Evolutionary conservation across 1,140 invertebrate species (phyloP), one percentile per base, ranked within the genome.

Genomic region (Euschistus heros): DNA sequence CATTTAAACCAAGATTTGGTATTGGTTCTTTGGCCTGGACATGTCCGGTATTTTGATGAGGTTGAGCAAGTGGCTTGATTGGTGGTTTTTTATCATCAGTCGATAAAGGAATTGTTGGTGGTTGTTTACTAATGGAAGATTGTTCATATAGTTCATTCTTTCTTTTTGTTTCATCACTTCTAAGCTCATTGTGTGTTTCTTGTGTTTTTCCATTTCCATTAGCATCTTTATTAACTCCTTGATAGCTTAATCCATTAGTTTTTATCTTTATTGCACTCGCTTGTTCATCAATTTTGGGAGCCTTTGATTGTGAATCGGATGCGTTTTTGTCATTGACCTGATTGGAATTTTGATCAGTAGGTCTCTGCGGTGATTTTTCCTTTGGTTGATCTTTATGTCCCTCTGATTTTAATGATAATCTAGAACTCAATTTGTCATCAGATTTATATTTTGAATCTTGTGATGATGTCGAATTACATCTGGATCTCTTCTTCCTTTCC

Each of bases 311-410:
- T 8, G 54, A 57, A 57, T 61, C 26, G 10, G 2, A 5, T 59
- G 55, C 6, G 26, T 33, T 27, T 61, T 61, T 61, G 6, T 61
- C 63, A 33, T 61, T 62, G 24, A 67, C 46, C 17, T 63, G 61
- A 33, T 67, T 67, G 22, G 50, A 67, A 60, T 67, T 67, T 42
- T 67, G 66, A 30, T 67, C 66, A 1, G 66, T 67, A 13, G 66
- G 66, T 33, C 60, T 62, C 6, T 30, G 18, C 22, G 18, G 14
- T 1, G 59, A 44, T 62, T 66, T 62, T 22, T 24, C 24, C n/a
- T 18, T n/a, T 6, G 15, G n/a, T 18, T 57, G 24, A 6, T 46
- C 20, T 22, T 26, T 26, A 0, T 26, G 20, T 1, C 55, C 37
- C n/a, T 42, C 46, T 22, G 37, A 37, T 24, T 24, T 15, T 26